Base-by-base conservation (phyloP, 2,113 vertebrate species). In the Mellivora capensis region DNA sequence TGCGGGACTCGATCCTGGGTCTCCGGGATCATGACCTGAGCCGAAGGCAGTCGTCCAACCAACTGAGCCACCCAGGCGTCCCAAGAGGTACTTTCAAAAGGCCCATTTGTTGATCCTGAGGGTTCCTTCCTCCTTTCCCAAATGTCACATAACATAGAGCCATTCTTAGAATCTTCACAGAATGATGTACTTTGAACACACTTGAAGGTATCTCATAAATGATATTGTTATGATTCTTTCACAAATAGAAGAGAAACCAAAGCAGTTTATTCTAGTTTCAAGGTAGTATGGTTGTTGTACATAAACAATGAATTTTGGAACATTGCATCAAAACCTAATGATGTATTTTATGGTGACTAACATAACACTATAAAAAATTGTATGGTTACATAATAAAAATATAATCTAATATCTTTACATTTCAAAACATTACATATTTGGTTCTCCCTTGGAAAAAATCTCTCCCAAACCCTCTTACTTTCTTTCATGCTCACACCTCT, bases 181-280 rank as follows among this genome's bases (percentile, higher is more conserved):
- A 71, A 71, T 23, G 27, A 52, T 29, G 21, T 47, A 44, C 59
- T 76, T 81, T 71, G 42, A 11, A 83, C 18, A 93, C 23, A 85
- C 31, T 25, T 94, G 9, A 88, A 72, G 20, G 39, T 59, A 88
- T 67, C 91, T 91, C 23, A 59, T 57, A 94, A 57, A 23, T 79
- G 67, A 82, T 84, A 72, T 61, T 82, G 59, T 61, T 84, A 49
- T 23, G 25, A 10, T 85, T 81, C 20, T 39, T 77, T 85, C 44
- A 88, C 25, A 59, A n/a, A 44, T 4, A 79, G n/a, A 83, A 8
- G 44, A 57, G 13, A 52, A 95, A 89, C 20, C 6, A 61, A 69
- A 96, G 79, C 7, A 88, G 84, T 67, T 87, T 61, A 61, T 44
- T 94, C 11, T 69, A 87, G n/a, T 52, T 92, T 95, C 15, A 92